Evolutionary conservation across 2,113 vertebrate species (phyloP).

Genomic region (Phrynosoma blainvillii): DNA sequence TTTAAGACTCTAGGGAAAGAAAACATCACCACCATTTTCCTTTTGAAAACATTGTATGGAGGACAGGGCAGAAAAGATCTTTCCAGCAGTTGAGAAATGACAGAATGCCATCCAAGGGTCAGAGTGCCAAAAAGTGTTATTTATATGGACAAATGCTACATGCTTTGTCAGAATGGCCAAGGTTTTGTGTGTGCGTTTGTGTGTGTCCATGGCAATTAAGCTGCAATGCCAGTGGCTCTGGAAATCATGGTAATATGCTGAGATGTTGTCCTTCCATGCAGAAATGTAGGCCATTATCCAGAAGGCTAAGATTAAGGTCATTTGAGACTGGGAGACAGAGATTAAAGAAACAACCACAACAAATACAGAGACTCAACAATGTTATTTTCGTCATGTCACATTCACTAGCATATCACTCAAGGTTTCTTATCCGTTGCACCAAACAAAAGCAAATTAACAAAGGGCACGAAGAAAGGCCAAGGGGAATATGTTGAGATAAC

Average conservation of each 20-base stretch:
- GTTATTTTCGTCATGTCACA: neutral
- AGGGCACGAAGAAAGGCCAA: neutral
- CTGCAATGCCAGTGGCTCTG: neutral
- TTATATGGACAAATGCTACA: neutral
- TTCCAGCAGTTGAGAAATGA: neutral
- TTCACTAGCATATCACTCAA: neutral
- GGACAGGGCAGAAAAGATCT: neutral
- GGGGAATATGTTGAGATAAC: neutral
- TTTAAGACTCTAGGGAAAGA: neutral
- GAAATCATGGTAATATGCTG: neutral
- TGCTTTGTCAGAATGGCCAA: neutral
- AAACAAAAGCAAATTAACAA: neutral
- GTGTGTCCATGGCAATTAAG: neutral
- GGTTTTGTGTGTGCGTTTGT: neutral
- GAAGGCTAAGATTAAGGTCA: slow-evolving; percentile 30
- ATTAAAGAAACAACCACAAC: neutral
- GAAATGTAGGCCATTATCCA: slow-evolving; percentile 15
- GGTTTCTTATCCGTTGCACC: slow-evolving; percentile 9
- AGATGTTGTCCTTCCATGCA: slow-evolving; percentile 7
- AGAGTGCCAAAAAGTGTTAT: neutral
- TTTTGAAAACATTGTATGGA: neutral
- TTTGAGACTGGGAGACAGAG: neutral
- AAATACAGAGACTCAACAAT: neutral
- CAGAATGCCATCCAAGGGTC: neutral
- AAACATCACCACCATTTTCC: neutral